Base-by-base conservation (phyloP, 1,140 invertebrate genomes). In the Cecropterus lyciades region DNA sequence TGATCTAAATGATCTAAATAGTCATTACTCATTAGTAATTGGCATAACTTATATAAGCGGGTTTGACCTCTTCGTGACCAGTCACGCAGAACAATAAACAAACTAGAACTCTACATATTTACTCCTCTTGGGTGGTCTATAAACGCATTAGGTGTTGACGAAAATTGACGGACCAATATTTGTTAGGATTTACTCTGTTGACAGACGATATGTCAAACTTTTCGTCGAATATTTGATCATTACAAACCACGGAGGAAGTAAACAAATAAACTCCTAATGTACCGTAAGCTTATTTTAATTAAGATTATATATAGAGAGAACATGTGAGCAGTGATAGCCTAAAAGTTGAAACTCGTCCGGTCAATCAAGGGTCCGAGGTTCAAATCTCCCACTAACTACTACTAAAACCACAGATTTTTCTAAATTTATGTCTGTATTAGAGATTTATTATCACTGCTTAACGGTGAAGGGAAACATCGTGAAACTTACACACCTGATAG, bases 1-100 rank as follows among this genome's bases (percentile, higher is more conserved):
- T 11, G 56, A 46, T 46, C 56, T 59, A 59, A 59, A 30, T 11
- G 56, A 46, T 46, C 56, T 59, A 59, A 59, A 30, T 59, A 59
- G 20, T 30, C 42, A 46, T 59, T 46, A 59, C 42, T 59, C 24
- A 46, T 59, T 59, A 59, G 43, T 59, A 46, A 43, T 59, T 45
- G 56, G 13, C 14, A 46, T 46, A 13, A 59, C n/a, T 33, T 6
- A 45, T 46, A 8, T 46, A 46, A 45, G 56, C 42, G 1, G 24
- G 45, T 59, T 46, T 59, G 56, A 59, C 43, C 52, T 55, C 52
- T 59, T 45, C 20, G 15, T 40, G 20, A 3, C 17, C 15, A 9
- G 20, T 17, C 20, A 27, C 20, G 24, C 10, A 11, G 13, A 27
- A 10, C 43, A 27, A 16, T 45, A 59, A 59, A 27, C 20, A 57